Base-by-base conservation (phyloP, 2,888 invertebrate species). In the Pseudoips prasinana region DNA sequence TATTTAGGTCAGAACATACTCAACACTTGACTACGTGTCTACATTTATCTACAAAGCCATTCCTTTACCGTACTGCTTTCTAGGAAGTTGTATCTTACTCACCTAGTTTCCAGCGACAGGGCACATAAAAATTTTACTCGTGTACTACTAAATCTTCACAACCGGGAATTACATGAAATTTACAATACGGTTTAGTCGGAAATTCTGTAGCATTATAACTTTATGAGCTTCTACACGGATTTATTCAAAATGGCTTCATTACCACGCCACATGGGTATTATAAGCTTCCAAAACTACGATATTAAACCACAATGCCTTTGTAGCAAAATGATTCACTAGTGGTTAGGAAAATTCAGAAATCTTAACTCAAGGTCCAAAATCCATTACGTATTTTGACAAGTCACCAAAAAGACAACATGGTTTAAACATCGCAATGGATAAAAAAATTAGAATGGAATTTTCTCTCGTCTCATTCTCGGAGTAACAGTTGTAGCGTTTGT, bases 241-340 rank as follows among this genome's bases (percentile, higher is more conserved):
- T 58, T 50, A 53, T 59, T 58, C 43, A 48, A 58, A 61, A 60
- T 56, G 39, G 42, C 45, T 43, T 47, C 40, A 57, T 62, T 60
- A 54, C 48, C 50, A 46, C 49, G 50, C 46, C 20, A 25, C 39
- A 42, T 31, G 33, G 33, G 49, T 42, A 57, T 54, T 59, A 55
- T 56, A 52, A 59, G 51, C 54, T 55, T 44, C 41, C 49, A 50
- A 43, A 52, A 48, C 41, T 57, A 54, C 46, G 49, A 22, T 31
- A 52, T 47, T 51, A 56, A 41, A 23, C 38, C 40, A 42, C 52
- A 46, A 46, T 22, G 18, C 23, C 28, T n/a, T n/a, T n/a, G n/a
- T n/a, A 40, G 40, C 36, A 29, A 39, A 43, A 18, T 42, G 19
- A 38, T 42, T 31, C 26, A 30, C 25, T 17, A 51, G n/a, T n/a